Percentiles rank a stretch among this genome's conserved stretches.
Conservation (phyloP, 1,140 invertebrate genomes). For the Nymphalis io region DNA sequence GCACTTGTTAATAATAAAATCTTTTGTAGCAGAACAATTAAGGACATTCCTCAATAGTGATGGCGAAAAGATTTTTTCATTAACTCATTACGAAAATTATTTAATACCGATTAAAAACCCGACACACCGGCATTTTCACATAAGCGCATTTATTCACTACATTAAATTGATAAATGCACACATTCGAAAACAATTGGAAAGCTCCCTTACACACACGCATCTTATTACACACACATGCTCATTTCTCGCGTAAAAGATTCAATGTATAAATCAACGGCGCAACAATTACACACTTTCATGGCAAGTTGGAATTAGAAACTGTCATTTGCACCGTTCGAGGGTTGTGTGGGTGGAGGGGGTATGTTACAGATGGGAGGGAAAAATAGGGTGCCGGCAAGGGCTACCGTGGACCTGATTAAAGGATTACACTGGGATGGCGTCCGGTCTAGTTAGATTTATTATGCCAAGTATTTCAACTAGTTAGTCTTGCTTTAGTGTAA, state of each 20-base stretch:
- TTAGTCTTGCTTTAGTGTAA: conserved; percentile 52
- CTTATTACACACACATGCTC: conserved; percentile 51
- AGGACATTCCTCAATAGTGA: neutral
- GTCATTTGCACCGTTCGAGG: conserved; percentile 80
- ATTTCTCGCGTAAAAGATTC: conserved; percentile 56
- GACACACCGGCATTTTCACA: conserved; percentile 16
- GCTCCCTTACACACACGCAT: conserved; percentile 39
- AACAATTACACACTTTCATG: conserved; percentile 81
- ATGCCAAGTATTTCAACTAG: conserved; percentile 76
- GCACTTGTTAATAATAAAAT: too few relatives aligned
- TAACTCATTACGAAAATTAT: conserved; percentile 1
- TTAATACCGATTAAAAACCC: conserved; percentile 16
- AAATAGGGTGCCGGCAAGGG: conserved; percentile 76
- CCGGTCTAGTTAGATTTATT: conserved; percentile 78
- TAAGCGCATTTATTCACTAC: conserved; percentile 27
- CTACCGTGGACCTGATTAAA: conserved; percentile 78
- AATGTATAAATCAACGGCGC: conserved; percentile 78
- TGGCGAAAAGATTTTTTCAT: neutral
- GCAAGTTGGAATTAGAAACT: conserved; percentile 82
- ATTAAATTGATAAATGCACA: conserved; percentile 59
- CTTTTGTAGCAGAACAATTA: neutral
- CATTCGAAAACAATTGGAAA: conserved; percentile 46
- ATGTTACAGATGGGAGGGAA: conserved; percentile 69
- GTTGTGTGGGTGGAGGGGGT: conserved; percentile 49
- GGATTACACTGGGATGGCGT: conserved; percentile 74